Percentiles rank a stretch among this genome's conserved stretches.
phyloP scores from a whole-genome alignment of 2,888 invertebrate species.

The Drosophila gaucha region DNA sequence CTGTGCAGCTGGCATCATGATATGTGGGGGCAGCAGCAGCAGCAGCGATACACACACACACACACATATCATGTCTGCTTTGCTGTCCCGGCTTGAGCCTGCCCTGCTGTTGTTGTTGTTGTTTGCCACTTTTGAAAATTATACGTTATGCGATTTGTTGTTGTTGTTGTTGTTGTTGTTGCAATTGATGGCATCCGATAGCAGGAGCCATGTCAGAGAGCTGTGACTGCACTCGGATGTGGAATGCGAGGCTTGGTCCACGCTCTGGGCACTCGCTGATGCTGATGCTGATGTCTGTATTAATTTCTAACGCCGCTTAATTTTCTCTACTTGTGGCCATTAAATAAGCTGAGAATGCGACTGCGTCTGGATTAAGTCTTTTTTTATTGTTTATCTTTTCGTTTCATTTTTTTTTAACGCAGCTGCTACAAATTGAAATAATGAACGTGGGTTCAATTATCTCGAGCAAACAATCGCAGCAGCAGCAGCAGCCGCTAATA shows the following conservation, averaged over 20 bases:
- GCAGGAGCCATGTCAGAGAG: conserved; percentile 56
- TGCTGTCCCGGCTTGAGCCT: conserved; percentile 42
- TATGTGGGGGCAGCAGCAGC: conserved; percentile 59
- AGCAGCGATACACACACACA: conserved; percentile 18
- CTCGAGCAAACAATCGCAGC: conserved; percentile 72
- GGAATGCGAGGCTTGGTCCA: conserved; percentile 63
- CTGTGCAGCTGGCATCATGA: conserved; percentile 53
- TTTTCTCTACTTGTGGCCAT: conserved; percentile 68
- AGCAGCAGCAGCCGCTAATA: conserved; percentile 68
- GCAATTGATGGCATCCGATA: conserved; percentile 79
- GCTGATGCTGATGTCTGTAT: conserved; percentile 70
- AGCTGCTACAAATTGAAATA: conserved; percentile 72
- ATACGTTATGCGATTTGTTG: conserved; percentile 62
- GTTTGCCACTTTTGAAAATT: conserved; percentile 79
- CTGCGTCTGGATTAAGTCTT: conserved; percentile 43
- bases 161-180: conserved; percentile 46
- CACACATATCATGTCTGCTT: conserved; percentile 47
- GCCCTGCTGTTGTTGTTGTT: conserved; percentile 42
- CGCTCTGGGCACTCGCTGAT: conserved; percentile 19
- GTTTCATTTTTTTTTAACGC: conserved; percentile 33
- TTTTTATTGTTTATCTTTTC: conserved; percentile 17
- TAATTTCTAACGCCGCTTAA: conserved; percentile 79
- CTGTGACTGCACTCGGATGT: conserved; percentile 21
- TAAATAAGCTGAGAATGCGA: conserved; percentile 53
- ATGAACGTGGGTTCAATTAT: conserved; percentile 81